Percentiles rank a stretch among this genome's conserved stretches.
These are phyloP conservation scores for Lysandra bellargus DNA, from an alignment of 2,888 invertebrate genomes.

Conservation along the genomic window DNA sequence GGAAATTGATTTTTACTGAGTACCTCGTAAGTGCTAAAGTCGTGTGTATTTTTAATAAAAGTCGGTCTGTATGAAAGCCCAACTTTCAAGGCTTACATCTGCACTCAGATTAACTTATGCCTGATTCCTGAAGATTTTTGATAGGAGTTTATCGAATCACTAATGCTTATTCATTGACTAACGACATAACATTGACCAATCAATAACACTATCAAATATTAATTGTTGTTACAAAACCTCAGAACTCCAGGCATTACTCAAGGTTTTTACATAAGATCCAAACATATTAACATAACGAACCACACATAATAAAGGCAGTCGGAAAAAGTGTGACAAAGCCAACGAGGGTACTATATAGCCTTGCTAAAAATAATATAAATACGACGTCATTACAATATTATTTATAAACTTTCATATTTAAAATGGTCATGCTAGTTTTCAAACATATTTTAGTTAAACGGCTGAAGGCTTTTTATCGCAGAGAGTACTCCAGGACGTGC, in stretches of 20 bases:
- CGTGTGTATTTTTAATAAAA: not conserved
- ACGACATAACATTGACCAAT: too few species aligned
- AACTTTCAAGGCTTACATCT: too few species aligned
- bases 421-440: not conserved
- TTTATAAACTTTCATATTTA: not conserved
- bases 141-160: too few species aligned
- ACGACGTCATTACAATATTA: not conserved
- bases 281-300: too few species aligned
- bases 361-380: not conserved
- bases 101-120: not conserved
- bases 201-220: too few species aligned
- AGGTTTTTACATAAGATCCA: too few species aligned
- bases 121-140: not conserved
- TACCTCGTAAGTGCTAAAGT: not conserved
- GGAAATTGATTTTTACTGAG: not conserved
- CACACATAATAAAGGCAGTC: too few species aligned
- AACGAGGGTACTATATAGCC: too few species aligned
- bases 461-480: conserved; percentile 10
- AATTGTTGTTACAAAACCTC: too few species aligned
- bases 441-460: conserved; percentile 5
- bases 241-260: too few species aligned
- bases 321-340: too few species aligned
- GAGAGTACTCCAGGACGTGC: conserved; percentile 8
- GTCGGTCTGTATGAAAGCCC: not conserved
- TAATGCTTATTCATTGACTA: too few species aligned